Percentiles rank a stretch among this genome's conserved stretches.
Conservation (phyloP, 2,797 vertebrate genomes). For the Eleutherodactylus coqui region DNA sequence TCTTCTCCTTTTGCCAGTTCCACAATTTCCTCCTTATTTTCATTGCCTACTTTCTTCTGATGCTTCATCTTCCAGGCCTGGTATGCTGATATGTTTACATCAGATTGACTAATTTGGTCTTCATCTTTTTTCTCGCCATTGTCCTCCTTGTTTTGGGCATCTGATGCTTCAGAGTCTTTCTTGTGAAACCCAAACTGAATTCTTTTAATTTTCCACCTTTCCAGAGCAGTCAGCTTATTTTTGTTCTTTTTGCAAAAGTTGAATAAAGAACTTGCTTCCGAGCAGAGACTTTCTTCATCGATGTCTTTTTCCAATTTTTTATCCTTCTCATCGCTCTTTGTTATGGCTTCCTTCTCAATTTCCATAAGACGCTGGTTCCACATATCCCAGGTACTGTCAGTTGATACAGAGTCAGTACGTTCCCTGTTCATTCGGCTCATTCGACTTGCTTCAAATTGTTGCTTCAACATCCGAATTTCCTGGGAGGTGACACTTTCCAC, state of each 20-base stretch:
- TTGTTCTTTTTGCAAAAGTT: conserved; percentile 95
- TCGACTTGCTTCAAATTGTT: conserved; percentile 73
- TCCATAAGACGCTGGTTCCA: conserved; percentile 90
- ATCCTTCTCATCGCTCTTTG: conserved; percentile 62
- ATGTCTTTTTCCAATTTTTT: conserved; percentile 71
- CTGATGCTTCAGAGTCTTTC: conserved; percentile 80
- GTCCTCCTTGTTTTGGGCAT: conserved; percentile 72
- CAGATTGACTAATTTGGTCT: conserved; percentile 73
- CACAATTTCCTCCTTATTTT: conserved; percentile 85
- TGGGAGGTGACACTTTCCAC: conserved; percentile 85
- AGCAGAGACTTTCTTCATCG: conserved; percentile 85
- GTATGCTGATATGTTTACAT: conserved; percentile 88
- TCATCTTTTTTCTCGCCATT: conserved; percentile 65
- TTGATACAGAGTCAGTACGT: conserved; percentile 77
- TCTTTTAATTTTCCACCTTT: conserved; percentile 94
- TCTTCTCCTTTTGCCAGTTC: conserved; percentile 85
- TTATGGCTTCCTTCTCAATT: conserved; percentile 85
- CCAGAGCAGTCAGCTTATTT: conserved; percentile 88
- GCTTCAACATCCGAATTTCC: conserved; percentile 80
- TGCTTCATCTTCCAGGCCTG: conserved; percentile 92
- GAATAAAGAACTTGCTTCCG: conserved; percentile 88
- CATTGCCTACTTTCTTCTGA: conserved; percentile 85
- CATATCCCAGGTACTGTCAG: conserved; percentile 85
- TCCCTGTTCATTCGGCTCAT: conserved; percentile 66
- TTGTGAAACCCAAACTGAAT: conserved; percentile 97